Conservation (phyloP, 2,113 vertebrate genomes). For the Cathartes aura region DNA sequence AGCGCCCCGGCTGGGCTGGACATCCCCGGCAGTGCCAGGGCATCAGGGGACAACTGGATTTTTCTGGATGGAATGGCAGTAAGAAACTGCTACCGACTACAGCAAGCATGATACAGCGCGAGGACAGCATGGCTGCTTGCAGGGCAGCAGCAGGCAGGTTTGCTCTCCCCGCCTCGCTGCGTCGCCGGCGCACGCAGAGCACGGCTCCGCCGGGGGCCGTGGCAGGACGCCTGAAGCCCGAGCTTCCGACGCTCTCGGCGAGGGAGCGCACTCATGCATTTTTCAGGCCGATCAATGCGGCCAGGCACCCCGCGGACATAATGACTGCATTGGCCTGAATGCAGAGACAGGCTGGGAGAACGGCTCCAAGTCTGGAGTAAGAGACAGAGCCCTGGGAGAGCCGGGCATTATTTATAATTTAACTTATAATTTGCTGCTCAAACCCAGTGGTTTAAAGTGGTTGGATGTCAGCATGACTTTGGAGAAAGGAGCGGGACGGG, state of each 20-base stretch:
- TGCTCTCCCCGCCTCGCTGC: not conserved
- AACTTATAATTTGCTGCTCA: not conserved
- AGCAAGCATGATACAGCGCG: rapidly evolving
- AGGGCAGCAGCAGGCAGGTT: not conserved
- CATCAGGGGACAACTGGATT: rapidly evolving
- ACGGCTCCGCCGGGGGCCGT: rapidly evolving
- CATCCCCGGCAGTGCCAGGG: not conserved
- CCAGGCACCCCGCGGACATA: not conserved
- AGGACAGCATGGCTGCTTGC: not conserved
- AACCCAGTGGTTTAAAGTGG: not conserved
- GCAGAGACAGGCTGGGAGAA: not conserved
- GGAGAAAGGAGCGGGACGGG: not conserved
- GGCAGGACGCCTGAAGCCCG: not conserved
- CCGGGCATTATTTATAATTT: conserved; percentile 1
- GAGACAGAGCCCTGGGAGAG: not conserved
- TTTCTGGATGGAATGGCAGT: not conserved
- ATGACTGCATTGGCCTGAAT: not conserved
- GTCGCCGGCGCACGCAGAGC: not conserved
- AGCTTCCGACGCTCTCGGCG: not conserved
- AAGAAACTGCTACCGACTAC: rapidly evolving
- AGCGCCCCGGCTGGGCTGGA: rapidly evolving
- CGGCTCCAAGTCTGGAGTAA: not conserved
- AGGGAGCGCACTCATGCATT: not conserved
- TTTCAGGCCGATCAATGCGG: not conserved
- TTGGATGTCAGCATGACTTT: conserved; percentile 17